Conservation (phyloP, 2,113 vertebrate genomes). For the Chlorodrepanis virens region DNA sequence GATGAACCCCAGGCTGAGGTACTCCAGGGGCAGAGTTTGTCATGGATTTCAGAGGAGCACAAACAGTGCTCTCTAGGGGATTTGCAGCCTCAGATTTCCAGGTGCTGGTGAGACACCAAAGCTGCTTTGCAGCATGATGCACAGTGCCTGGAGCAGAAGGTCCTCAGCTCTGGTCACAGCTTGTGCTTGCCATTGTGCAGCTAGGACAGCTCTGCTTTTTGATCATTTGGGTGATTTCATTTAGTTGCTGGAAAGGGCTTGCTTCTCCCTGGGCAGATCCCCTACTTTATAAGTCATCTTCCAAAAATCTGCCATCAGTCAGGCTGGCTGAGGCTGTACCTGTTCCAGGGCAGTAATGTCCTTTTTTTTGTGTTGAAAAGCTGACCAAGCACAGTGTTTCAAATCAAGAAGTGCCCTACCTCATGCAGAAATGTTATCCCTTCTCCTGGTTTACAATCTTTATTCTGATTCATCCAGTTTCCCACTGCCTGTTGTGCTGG, state of each 20-base stretch:
- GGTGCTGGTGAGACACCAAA: not conserved
- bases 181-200: not conserved
- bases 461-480: not conserved
- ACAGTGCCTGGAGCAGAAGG: not conserved
- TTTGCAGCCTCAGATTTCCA: not conserved
- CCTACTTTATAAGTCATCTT: not conserved
- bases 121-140: not conserved
- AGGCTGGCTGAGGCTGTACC: not conserved
- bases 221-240: not conserved
- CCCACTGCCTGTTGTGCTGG: not conserved
- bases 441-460: not conserved
- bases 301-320: not conserved
- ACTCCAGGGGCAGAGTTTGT: not conserved
- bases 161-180: not conserved
- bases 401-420: not conserved
- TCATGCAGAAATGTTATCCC: not conserved
- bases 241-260: not conserved
- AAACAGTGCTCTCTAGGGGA: fast-evolving
- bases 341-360: not conserved
- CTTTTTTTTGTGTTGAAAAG: not conserved
- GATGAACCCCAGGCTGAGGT: not conserved
- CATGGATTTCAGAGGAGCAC: not conserved
- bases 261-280: not conserved
- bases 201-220: not conserved
- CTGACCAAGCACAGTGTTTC: not conserved